Conservation (phyloP, 2,797 vertebrate species). For the Danio jaintianensis region DNA sequence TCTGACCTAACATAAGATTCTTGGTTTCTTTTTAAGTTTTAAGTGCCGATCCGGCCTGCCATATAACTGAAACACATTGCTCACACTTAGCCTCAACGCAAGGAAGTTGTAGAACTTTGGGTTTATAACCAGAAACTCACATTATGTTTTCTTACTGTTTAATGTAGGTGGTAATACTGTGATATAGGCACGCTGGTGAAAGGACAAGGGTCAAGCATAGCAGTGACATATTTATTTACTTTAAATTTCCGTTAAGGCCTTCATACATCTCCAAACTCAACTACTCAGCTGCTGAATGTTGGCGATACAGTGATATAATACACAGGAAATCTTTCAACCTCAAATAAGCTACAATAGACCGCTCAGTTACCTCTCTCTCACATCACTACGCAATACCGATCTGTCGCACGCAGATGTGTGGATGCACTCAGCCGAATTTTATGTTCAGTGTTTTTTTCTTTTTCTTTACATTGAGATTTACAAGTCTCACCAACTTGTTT, state of each 20-base stretch:
- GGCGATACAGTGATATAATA: constrained; percentile 57
- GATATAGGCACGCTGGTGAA: constrained; percentile 48
- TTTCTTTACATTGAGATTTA: constrained; percentile 27
- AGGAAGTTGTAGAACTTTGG: constrained; percentile 14
- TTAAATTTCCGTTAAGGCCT: constrained; percentile 45
- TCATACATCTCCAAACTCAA: constrained; percentile 52
- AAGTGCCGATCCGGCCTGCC: constrained; percentile 55
- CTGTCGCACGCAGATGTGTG: constrained; percentile 66
- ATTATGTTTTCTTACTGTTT: constrained; percentile 32
- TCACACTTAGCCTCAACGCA: constrained; percentile 28
- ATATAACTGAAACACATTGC: constrained; percentile 23
- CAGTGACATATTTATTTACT: constrained; percentile 51
- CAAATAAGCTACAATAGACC: constrained; percentile 81
- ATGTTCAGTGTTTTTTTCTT: constrained; percentile 52
- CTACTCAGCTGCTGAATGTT: constrained; percentile 67
- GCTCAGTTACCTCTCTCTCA: constrained; percentile 82
- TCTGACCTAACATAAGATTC: constrained; percentile 56
- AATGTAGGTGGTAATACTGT: constrained; percentile 41
- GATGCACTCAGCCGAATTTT: constrained; percentile 63
- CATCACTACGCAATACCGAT: constrained; percentile 80
- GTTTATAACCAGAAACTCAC: constrained; percentile 12
- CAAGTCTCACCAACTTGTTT: constrained; percentile 30
- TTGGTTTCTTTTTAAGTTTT: constrained; percentile 39
- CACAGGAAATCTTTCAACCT: constrained; percentile 70
- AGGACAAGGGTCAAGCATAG: constrained; percentile 26